Evolutionary conservation across 2,797 vertebrate genomes (phyloP), one percentile per base, ranked within the genome.

Genomic region (Pteropus rufus): DNA sequence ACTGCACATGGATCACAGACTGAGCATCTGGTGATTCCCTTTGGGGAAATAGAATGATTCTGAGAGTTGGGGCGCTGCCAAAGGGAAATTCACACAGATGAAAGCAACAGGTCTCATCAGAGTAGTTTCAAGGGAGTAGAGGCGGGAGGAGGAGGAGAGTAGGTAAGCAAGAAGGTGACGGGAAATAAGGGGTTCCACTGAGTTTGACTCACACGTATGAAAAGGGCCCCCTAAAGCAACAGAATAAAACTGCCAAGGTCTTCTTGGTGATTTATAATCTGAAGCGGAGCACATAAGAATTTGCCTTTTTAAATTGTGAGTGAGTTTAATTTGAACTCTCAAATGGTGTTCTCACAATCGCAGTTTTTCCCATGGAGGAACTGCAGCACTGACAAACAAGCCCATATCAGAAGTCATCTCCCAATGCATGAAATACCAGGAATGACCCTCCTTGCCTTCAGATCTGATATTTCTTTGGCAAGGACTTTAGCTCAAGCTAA

Each of bases 21-120:
- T 9, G 86, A 80, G 87, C 54, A 52, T 69, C 84, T 95, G 80
- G 62, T 44, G 89, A 80, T 46, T 91, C 34, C 89, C 94, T 83
- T 23, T 19, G 87, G 49, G 69, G 18, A 93, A 94, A 95, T 5
- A 83, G 60, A 95, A 95, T 10, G 82, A 87, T 69, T 96, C 85
- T 24, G 77, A 93, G 93, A 92, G n/a, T 0, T 70, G 83, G 80
- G 94, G 15, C 0, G 3, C 89, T 62, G 93, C 95, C 97, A 97
- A 36, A 70, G 90, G 80, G 81, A 96, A 97, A 94, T 88, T 96
- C 96, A 93, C 93, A 83, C 39, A 64, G 69, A 18, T 14, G 44
- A 93, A 93, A 77, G 88, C n/a, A 67, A 70, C 70, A 67, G 73
- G 92, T 86, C 95, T 91, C 93, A 41, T 60, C 58, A 39, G 9